A percentile compares a stretch with the other conserved stretches of the same genome.
Evolutionary conservation across 2,113 vertebrate genomes (phyloP).

Genomic region (Laticauda colubrina): DNA sequence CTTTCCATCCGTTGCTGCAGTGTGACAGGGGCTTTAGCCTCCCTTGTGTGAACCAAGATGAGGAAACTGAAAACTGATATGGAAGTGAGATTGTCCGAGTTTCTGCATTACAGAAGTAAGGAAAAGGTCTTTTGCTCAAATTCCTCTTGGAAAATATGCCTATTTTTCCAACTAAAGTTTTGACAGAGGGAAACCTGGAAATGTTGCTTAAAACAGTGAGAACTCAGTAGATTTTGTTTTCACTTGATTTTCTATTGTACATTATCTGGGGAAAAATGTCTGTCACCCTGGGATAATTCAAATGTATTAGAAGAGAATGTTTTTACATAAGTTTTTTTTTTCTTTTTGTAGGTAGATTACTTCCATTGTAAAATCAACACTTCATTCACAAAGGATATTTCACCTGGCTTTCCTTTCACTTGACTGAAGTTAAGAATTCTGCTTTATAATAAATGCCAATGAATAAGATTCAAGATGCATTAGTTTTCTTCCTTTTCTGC

Average conservation of each 20-base stretch:
- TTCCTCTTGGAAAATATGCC: not conserved
- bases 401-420: not conserved
- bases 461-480: slow-evolving; percentile 1
- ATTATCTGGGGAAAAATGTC: not conserved
- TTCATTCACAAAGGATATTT: slow-evolving; percentile 24
- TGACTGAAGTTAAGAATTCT: slow-evolving; percentile 17
- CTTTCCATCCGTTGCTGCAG: too few species aligned
- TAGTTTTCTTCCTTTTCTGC: slow-evolving; percentile 28
- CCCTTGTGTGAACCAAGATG: not conserved
- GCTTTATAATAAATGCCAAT: not conserved
- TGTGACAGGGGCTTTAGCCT: too few species aligned
- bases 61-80: not conserved
- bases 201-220: not conserved
- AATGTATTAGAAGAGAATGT: not conserved
- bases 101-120: not conserved
- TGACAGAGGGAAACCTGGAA: not conserved
- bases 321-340: not conserved
- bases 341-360: not conserved
- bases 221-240: not conserved
- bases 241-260: not conserved
- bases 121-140: not conserved
- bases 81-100: not conserved
- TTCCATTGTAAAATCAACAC: slow-evolving; percentile 6
- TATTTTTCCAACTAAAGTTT: not conserved
- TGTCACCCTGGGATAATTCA: not conserved